These are phyloP conservation scores for Cololabis saira DNA, from an alignment of 2,113 vertebrate species.

Conservation along the genomic window DNA sequence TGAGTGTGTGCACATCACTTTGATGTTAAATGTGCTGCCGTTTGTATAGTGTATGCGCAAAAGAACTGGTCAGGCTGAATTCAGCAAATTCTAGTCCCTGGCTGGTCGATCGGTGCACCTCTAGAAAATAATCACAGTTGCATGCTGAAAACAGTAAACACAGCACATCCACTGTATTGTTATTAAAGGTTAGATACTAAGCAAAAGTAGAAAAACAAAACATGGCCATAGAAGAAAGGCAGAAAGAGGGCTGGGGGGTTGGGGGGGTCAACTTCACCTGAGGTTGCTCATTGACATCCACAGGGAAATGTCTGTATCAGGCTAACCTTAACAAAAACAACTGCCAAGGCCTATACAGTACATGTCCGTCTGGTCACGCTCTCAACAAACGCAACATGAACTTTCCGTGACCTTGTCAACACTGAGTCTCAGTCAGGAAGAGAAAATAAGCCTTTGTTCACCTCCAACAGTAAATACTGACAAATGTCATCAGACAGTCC, in stretches of 20 bases:
- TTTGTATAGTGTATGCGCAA: too few relatives aligned
- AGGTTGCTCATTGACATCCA: slow-evolving; percentile 52
- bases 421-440: slow-evolving; percentile 31
- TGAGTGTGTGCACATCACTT: too few relatives aligned
- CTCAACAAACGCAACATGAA: slow-evolving; percentile 57
- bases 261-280: slow-evolving; percentile 30
- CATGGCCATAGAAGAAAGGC: not conserved
- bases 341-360: slow-evolving; percentile 48
- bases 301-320: slow-evolving; percentile 42
- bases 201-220: slow-evolving; percentile 15
- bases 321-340: slow-evolving; percentile 47
- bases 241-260: too few relatives aligned
- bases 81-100: too few relatives aligned
- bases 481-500: slow-evolving; percentile 66
- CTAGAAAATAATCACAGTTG: too few relatives aligned
- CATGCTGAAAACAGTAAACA: too few relatives aligned
- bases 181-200: slow-evolving; percentile 10
- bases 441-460: slow-evolving; percentile 53
- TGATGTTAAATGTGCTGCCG: too few relatives aligned
- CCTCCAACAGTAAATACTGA: slow-evolving; percentile 54
- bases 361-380: slow-evolving; percentile 44
- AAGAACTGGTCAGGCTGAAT: too few relatives aligned
- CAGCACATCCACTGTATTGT: not conserved
- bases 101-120: too few relatives aligned
- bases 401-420: slow-evolving; percentile 56